Evolutionary conservation across 1,140 invertebrate species (phyloP).

Genomic region (Pachyrhynchus sulphureomaculatus): DNA sequence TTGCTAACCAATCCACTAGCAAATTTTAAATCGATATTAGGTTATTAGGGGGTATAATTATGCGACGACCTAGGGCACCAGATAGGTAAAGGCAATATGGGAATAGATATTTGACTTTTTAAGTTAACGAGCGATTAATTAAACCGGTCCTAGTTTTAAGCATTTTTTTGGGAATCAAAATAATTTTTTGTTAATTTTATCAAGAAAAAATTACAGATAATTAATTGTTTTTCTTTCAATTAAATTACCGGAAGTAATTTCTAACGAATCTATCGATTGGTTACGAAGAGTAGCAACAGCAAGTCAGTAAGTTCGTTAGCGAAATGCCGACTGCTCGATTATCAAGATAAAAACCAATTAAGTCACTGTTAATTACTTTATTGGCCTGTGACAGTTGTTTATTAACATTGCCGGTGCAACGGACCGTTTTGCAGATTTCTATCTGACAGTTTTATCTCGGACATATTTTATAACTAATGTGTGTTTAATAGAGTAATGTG

Average conservation of each 20-base stretch:
- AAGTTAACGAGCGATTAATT: too few relatives aligned
- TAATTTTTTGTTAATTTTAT: too few relatives aligned
- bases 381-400: constrained; percentile 36
- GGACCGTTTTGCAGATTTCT: constrained; percentile 11
- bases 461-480: background rate
- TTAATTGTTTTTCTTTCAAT: background rate
- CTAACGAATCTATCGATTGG: background rate
- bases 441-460: constrained; percentile 7
- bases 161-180: too few relatives aligned
- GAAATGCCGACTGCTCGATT: constrained; percentile 12
- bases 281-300: background rate
- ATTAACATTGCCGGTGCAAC: constrained; percentile 14
- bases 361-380: constrained; percentile 40
- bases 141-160: too few relatives aligned
- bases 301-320: constrained; percentile 6
- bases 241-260: background rate
- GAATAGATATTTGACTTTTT: too few relatives aligned
- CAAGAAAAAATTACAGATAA: too few relatives aligned
- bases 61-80: too few relatives aligned
- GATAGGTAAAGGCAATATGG: too few relatives aligned
- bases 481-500: background rate
- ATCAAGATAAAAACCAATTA: constrained; percentile 36
- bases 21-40: too few relatives aligned
- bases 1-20: too few relatives aligned
- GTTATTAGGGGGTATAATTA: too few relatives aligned